Evolutionary conservation across 2,797 vertebrate genomes (phyloP).

Genomic region (Pantherophis alleghaniensis): DNA sequence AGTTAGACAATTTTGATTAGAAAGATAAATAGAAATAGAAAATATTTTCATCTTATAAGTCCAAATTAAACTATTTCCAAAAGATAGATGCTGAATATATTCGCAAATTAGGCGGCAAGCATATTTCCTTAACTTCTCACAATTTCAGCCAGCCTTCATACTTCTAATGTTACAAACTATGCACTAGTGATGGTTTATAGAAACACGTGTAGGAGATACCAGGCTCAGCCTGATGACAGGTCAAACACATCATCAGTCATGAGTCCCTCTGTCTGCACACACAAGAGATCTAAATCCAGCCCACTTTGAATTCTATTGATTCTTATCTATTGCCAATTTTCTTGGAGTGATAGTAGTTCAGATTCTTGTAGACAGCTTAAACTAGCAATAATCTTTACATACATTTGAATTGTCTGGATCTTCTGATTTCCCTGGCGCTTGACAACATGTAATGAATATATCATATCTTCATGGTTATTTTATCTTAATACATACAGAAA

Average conservation of each 20-base stretch:
- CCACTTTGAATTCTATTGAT: too few relatives aligned
- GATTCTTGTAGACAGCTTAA: too few relatives aligned
- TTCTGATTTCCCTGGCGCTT: not conserved
- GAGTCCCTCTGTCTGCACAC: too few relatives aligned
- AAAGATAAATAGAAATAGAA: not conserved
- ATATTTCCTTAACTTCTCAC: not conserved
- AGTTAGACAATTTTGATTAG: not conserved
- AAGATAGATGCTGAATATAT: not conserved
- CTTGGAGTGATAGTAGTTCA: too few relatives aligned
- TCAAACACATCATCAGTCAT: too few relatives aligned
- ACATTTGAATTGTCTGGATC: too few relatives aligned
- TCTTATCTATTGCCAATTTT: too few relatives aligned
- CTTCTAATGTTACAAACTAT: not conserved
- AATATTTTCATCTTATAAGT: not conserved
- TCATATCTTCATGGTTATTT: not conserved
- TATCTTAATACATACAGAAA: not conserved
- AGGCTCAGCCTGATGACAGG: too few relatives aligned
- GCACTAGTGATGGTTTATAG: not conserved
- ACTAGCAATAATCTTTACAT: too few relatives aligned
- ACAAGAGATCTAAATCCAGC: too few relatives aligned
- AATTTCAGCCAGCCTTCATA: not conserved
- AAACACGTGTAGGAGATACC: too few relatives aligned
- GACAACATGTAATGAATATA: not conserved
- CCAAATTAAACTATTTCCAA: not conserved
- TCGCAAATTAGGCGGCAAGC: not conserved